Evolutionary conservation across 2,888 invertebrate species (phyloP).

Genomic region (Melieria omissa): DNA sequence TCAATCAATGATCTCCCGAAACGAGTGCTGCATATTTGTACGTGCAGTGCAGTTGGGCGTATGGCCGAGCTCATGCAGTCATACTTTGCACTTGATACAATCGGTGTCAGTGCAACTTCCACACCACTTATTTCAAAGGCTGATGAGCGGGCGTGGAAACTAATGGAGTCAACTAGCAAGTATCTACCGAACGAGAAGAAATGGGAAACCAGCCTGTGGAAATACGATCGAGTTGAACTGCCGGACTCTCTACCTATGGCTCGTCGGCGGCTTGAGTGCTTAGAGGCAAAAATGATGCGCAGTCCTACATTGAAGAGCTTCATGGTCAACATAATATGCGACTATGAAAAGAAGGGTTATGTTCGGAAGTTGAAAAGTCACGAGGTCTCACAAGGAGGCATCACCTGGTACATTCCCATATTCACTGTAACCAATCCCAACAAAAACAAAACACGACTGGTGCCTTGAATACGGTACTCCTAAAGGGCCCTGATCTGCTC

Average conservation of each 20-base stretch:
- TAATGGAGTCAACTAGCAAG: too few species aligned
- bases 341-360: slow-evolving; percentile 32
- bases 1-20: too few species aligned
- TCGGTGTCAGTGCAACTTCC: too few species aligned
- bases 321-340: slow-evolving; percentile 4
- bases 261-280: slow-evolving; percentile 28
- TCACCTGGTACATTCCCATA: slow-evolving; percentile 37
- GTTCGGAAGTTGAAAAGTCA: neutral
- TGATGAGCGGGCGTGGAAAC: too few species aligned
- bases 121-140: too few species aligned
- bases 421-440: slow-evolving; percentile 34
- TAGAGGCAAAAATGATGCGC: slow-evolving; percentile 16
- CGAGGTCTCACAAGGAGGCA: slow-evolving; percentile 18
- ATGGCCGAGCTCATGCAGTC: too few species aligned
- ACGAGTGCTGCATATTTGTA: too few species aligned
- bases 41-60: too few species aligned
- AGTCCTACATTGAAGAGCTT: neutral
- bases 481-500: too few species aligned
- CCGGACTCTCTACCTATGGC: slow-evolving; percentile 43
- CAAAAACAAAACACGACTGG: slow-evolving; percentile 37
- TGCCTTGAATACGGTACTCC: too few species aligned
- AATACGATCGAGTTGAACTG: slow-evolving; percentile 33
- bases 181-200: slow-evolving; percentile 33
- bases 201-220: slow-evolving; percentile 44
- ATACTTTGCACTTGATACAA: too few species aligned